A percentile compares a stretch with the other conserved stretches of the same genome.
Conservation (phyloP, 2,888 invertebrate genomes). For the Xestia rhomboidea region DNA sequence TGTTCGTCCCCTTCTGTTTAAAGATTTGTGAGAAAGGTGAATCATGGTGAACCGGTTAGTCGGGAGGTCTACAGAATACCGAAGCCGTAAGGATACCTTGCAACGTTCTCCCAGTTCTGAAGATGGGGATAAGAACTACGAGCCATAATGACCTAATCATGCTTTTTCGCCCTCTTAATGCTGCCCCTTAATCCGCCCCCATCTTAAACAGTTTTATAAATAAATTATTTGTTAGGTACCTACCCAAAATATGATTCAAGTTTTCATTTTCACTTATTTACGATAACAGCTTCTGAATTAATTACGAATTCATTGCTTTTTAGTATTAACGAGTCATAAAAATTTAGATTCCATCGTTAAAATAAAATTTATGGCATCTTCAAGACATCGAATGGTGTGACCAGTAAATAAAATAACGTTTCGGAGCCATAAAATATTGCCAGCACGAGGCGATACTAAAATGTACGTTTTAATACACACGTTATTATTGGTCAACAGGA, state of each 20-base stretch:
- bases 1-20: neutral
- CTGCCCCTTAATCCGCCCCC: neutral
- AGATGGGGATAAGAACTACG: neutral
- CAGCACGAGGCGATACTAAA: slow-evolving; percentile 4
- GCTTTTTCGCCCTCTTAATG: neutral
- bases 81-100: too few species aligned
- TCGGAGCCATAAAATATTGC: neutral
- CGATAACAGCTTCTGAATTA: slow-evolving; percentile 10
- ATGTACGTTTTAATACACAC: neutral
- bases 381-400: slow-evolving; percentile 5
- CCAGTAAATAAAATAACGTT: slow-evolving; percentile 26
- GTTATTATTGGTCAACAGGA: too few species aligned
- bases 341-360: slow-evolving; percentile 27
- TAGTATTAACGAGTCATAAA: slow-evolving; percentile 37
- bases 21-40: neutral
- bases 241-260: slow-evolving; percentile 10
- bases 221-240: neutral
- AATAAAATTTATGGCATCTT: slow-evolving; percentile 41
- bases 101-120: neutral
- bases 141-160: neutral
- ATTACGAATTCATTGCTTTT: slow-evolving; percentile 10
- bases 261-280: slow-evolving; percentile 24
- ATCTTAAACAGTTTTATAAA: neutral
- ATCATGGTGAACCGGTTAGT: neutral
- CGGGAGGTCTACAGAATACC: neutral